A percentile compares a stretch with the other conserved stretches of the same genome.
Conservation (phyloP, 2,113 vertebrate genomes). For the Bambusicola thoracicus region DNA sequence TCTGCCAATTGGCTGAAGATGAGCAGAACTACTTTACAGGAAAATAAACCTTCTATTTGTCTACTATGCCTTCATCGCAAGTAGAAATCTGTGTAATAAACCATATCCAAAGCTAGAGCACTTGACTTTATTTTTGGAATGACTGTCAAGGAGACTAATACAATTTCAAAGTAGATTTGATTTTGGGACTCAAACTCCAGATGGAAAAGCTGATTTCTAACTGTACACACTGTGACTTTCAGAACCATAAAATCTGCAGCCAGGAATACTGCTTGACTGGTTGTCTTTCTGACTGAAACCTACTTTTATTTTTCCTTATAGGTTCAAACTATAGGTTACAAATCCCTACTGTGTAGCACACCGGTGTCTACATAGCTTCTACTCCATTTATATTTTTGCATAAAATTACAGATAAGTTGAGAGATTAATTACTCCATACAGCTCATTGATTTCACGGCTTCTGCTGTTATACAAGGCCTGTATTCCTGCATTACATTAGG, state of each 20-base stretch:
- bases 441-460: neutral
- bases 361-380: neutral
- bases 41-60: neutral
- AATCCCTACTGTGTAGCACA: neutral
- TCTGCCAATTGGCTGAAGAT: neutral
- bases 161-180: neutral
- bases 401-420: neutral
- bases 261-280: neutral
- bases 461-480: neutral
- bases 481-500: neutral
- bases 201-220: neutral
- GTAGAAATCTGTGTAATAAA: neutral
- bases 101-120: neutral
- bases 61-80: neutral
- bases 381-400: neutral
- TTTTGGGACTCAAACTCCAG: neutral
- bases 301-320: neutral
- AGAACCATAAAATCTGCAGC: neutral
- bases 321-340: neutral
- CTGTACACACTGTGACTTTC: neutral
- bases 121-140: neutral
- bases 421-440: neutral
- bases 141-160: neutral
- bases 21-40: neutral
- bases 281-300: neutral